Evolutionary conservation across 2,888 invertebrate species (phyloP), one percentile per base, ranked within the genome.

Genomic region (Mactromeris polynyma): DNA sequence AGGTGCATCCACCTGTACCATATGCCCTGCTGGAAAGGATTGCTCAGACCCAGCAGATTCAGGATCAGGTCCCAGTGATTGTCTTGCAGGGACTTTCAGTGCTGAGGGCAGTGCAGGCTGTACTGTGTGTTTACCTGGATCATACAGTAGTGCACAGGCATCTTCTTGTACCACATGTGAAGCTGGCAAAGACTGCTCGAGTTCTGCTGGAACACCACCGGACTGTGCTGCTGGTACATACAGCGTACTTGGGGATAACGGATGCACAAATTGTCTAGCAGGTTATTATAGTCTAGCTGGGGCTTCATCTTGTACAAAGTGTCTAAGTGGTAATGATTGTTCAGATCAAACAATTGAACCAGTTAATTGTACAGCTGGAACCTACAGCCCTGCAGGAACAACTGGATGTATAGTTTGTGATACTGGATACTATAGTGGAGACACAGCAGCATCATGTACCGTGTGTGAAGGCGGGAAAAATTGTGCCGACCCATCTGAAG

Each of bases 221-320:
- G 90, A 92, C 54, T 96, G 96, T 90, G 87, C 89, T 21, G 93
- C 93, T 3, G 95, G 95, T 9, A 94, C 90, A 40, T 95, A 91
- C 88, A 96, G 96, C 86, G 83, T 85, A 26, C 92, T 86, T 54
- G 96, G 95, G 4, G 94, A 95, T 40, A 80, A 91, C 54, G 79
- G 73, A 2, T 96, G 96, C 89, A 91, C 88, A 38, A 92, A 69
- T 31, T 95, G 95, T 90, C 51, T 69, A 3, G 19, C 90, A 64
- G 79, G 79, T n/a, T 73, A 91, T 77, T 96, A 96, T 93, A 95
- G 95, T 85, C 54, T 91, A 1, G 90, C 88, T 64, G 87, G 87
- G 31, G 33, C 86, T 7, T 31, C 26, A 17, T 33, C 78, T 69
- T 96, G 96, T 86, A 94, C 93, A 4, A 33, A 77, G 6, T 92